A percentile compares a stretch with the other conserved stretches of the same genome.
Evolutionary conservation across 2,113 vertebrate genomes (phyloP).

Genomic region (Echinops telfairi): DNA sequence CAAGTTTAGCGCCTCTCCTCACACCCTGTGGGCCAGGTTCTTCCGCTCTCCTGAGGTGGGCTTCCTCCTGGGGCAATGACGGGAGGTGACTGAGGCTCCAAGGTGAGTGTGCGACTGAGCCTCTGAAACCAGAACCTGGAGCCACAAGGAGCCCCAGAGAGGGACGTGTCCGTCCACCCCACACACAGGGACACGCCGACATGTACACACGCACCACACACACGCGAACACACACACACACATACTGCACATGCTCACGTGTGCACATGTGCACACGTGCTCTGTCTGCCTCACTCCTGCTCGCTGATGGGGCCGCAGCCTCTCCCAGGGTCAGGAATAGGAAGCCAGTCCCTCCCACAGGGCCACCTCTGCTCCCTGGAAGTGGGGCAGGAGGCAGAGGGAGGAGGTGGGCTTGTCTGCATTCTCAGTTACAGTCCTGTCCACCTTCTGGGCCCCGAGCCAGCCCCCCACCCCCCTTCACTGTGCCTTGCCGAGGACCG

Average conservation of each 20-base stretch:
- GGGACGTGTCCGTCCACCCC: background rate
- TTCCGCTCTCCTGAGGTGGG: background rate
- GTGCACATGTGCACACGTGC: background rate
- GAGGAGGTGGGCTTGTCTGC: background rate
- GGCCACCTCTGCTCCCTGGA: background rate
- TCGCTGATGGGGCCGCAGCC: accelerated
- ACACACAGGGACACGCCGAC: background rate
- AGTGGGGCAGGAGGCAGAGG: too few species aligned
- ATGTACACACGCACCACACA: background rate
- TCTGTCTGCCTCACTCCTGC: background rate
- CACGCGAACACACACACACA: too few species aligned
- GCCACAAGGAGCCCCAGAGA: background rate
- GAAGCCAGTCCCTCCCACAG: background rate
- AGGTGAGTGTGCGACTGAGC: background rate
- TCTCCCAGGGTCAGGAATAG: background rate
- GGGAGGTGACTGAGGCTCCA: background rate
- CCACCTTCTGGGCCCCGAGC: background rate
- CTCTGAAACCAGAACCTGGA: background rate
- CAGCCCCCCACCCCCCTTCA: background rate
- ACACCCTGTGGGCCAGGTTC: background rate
- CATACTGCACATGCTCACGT: too few species aligned
- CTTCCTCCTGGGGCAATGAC: background rate
- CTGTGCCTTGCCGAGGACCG: background rate
- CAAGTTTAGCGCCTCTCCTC: background rate
- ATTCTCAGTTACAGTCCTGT: background rate